These are phyloP conservation scores for Aphelocoma coerulescens DNA, from an alignment of 2,113 vertebrate genomes.

Conservation along the genomic window DNA sequence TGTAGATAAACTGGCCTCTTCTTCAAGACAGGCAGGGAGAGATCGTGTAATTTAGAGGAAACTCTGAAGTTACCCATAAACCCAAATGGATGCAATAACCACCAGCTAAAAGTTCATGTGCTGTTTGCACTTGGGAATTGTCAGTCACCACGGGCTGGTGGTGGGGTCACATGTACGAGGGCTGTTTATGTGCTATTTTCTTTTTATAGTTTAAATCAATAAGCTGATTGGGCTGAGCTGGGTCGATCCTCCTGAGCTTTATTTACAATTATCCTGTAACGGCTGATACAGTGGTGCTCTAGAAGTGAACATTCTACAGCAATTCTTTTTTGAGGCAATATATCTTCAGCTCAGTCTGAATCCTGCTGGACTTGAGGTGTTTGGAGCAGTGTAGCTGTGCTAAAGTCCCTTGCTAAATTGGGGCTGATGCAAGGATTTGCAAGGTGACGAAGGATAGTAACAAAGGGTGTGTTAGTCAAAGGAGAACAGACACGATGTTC, in stretches of 20 bases:
- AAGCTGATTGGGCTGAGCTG: conserved; percentile 42
- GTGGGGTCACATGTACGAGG: background rate
- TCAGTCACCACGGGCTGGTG: background rate
- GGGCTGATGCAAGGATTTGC: background rate
- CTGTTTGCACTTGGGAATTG: background rate
- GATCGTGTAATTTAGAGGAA: background rate
- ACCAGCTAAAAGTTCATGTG: background rate
- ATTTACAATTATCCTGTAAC: conserved; percentile 48
- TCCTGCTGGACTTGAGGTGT: background rate
- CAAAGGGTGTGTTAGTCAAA: background rate
- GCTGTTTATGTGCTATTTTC: conserved; percentile 12
- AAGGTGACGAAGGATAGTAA: background rate
- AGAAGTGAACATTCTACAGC: background rate
- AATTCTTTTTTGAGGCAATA: background rate
- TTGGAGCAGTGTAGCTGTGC: background rate
- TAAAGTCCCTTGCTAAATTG: background rate
- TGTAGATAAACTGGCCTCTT: background rate
- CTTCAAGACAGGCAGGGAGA: background rate
- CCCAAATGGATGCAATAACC: background rate
- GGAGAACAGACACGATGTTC: background rate
- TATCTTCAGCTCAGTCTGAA: background rate
- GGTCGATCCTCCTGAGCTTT: conserved; percentile 30
- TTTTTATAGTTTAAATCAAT: conserved; percentile 49
- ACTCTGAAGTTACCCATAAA: background rate
- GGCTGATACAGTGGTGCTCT: background rate